Base-by-base conservation (phyloP, 1,140 invertebrate species). In the Neodiprion fabricii region DNA sequence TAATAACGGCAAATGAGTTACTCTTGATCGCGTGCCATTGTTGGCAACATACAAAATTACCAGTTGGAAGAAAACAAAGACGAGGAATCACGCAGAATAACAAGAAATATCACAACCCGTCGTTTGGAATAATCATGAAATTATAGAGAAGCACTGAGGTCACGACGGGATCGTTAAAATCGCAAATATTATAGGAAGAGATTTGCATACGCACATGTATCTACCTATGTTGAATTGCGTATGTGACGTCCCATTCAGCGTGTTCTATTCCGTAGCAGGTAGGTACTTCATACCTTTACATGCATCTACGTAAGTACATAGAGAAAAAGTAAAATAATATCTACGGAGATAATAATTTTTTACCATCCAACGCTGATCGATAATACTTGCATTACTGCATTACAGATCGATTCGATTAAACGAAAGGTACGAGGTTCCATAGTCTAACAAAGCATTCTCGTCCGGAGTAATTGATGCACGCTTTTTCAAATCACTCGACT, bases 121-220 rank as follows among this genome's bases (percentile, higher is more conserved):
- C 53, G 9, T 17, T 12, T 14, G 53, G 11, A 61, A 61, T 61
- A 61, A 61, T 14, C 53, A 61, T 61, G 11, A 61, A 17, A 61
- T 61, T 61, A 61, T 61, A 61, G 53, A 61, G 53, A 61, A 61
- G 5, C 53, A 61, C 53, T 61, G 53, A 17, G 50, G 50, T 53
- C 50, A 53, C n/a, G 50, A 14, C 50, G n/a, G 50, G n/a, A 53
- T 53, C n/a, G 50, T 53, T 53, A 10, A 14, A 14, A 61, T 61
- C 11, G 53, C 53, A 61, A 61, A 61, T 61, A 9, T 61, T 61
- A 61, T 61, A 61, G 9, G 53, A 17, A 61, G 4, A 61, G 11
- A 61, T 61, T 17, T 61, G 53, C 53, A 17, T 61, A 40, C 5
- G 28, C 28, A 40, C 5, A 40, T 5, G 28, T 5, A 40, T 40